These are phyloP conservation scores for Azorinus chamasolen DNA, from an alignment of 2,888 invertebrate genomes.

Conservation along the genomic window DNA sequence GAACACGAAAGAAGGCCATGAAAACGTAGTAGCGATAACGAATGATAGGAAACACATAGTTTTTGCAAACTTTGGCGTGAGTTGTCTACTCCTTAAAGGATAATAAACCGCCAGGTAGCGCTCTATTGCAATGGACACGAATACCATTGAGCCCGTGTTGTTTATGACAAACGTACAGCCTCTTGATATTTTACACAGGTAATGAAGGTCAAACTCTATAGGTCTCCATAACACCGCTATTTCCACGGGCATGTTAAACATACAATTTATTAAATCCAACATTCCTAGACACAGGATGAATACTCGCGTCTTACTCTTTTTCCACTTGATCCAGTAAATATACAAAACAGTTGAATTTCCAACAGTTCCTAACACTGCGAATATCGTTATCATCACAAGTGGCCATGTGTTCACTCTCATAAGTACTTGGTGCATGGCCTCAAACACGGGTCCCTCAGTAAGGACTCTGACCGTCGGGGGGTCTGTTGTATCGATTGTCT, in stretches of 20 bases:
- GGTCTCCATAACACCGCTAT: conserved; percentile 48
- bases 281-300: conserved; percentile 53
- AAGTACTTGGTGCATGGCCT: conserved; percentile 3
- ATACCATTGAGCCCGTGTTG: conserved; percentile 53
- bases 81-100: conserved; percentile 45
- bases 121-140: conserved; percentile 62
- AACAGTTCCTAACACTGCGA: conserved; percentile 21
- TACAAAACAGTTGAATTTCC: conserved; percentile 56
- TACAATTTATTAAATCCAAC: conserved; percentile 54
- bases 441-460: conserved; percentile 21
- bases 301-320: conserved; percentile 53
- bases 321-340: conserved; percentile 54
- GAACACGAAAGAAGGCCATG: conserved; percentile 61
- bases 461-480: neutral
- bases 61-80: conserved; percentile 49
- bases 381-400: conserved; percentile 25
- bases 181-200: conserved; percentile 54
- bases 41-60: conserved; percentile 40
- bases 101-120: conserved; percentile 50
- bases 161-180: conserved; percentile 55
- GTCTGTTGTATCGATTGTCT: neutral
- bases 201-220: conserved; percentile 40
- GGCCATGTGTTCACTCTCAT: conserved; percentile 44
- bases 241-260: conserved; percentile 56
- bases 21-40: conserved; percentile 34